Evolutionary conservation across 2,888 invertebrate genomes (phyloP), one percentile per base, ranked within the genome.

Genomic region (Campoletis raptor): DNA sequence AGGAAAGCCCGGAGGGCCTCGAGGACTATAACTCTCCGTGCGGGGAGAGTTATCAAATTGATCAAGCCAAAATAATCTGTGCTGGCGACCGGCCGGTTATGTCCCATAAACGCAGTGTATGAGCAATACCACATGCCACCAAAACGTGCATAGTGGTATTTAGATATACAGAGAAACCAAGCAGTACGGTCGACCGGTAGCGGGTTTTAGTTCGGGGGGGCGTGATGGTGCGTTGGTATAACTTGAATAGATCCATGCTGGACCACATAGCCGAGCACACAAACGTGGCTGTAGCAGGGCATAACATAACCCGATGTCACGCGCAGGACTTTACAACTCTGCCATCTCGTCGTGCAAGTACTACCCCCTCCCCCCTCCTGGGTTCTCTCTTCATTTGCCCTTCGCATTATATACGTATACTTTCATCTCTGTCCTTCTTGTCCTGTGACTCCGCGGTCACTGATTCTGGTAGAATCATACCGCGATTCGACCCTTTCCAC

Each of bases 41-140:
- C 90, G 90, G 91, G 90, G 91, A 93, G 94, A 93, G 94, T 94
- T 94, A 94, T 94, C 94, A 94, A 94, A 94, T 93, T 94, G 94
- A 94, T 94, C 94, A 94, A 92, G 92, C 93, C 91, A 92, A 94
- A 94, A 94, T 94, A 94, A 94, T 94, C 94, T 93, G 92, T 91
- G 91, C 92, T 91, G 91, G 92, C 91, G 92, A 88, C 90, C 91
- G 89, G 87, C 91, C 92, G 92, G 94, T 94, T 94, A 94, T 94
- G 93, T 91, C 91, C 94, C 94, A 94, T 94, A 94, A 94, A 94
- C 93, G 94, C 93, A 91, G 92, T 88, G 92, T 93, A 94, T 88
- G 93, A 93, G 94, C 92, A 93, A 93, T 93, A 94, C 91, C 91
- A 92, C 90, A 90, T 91, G 92, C 92, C 90, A 92, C 91, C 92